Percentiles rank a stretch among this genome's conserved stretches.
These are phyloP conservation scores for Buphagus erythrorhynchus DNA, from an alignment of 2,797 vertebrate genomes.

Conservation along the genomic window DNA sequence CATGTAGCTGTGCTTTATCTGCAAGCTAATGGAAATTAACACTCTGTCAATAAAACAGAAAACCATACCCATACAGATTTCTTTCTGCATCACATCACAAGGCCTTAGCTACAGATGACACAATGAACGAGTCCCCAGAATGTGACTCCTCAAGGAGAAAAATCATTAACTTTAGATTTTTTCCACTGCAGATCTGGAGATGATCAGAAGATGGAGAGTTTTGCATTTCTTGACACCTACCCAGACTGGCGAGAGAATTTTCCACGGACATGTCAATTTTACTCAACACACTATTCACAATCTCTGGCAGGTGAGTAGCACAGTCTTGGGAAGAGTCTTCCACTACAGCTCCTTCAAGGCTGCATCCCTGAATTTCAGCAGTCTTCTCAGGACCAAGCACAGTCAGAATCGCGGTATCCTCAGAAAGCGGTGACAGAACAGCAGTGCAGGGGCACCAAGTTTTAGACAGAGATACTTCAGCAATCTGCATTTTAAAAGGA, in stretches of 20 bases:
- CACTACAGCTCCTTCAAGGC: background rate
- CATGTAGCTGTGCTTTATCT: background rate
- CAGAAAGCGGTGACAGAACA: slow-evolving; percentile 84
- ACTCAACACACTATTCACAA: slow-evolving; percentile 82
- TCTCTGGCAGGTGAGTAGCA: slow-evolving; percentile 76
- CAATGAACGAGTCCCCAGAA: background rate
- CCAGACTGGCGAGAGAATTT: slow-evolving; percentile 40
- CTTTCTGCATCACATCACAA: background rate
- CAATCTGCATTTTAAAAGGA: slow-evolving; percentile 75
- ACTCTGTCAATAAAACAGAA: background rate
- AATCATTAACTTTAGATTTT: background rate
- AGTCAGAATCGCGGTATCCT: slow-evolving; percentile 81
- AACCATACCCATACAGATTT: background rate
- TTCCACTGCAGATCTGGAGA: background rate
- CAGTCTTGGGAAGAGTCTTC: slow-evolving; percentile 44
- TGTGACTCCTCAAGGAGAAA: background rate
- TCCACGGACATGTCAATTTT: slow-evolving; percentile 72
- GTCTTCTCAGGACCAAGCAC: slow-evolving; percentile 70
- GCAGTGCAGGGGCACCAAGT: slow-evolving; percentile 77
- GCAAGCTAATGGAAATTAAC: background rate
- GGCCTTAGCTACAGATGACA: background rate
- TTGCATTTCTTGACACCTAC: slow-evolving; percentile 25
- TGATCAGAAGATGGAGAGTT: background rate
- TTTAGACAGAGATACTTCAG: slow-evolving; percentile 76
- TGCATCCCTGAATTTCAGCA: slow-evolving; percentile 20